phyloP scores from a whole-genome alignment of 2,888 invertebrate species.

The Cremastinae sp. region DNA sequence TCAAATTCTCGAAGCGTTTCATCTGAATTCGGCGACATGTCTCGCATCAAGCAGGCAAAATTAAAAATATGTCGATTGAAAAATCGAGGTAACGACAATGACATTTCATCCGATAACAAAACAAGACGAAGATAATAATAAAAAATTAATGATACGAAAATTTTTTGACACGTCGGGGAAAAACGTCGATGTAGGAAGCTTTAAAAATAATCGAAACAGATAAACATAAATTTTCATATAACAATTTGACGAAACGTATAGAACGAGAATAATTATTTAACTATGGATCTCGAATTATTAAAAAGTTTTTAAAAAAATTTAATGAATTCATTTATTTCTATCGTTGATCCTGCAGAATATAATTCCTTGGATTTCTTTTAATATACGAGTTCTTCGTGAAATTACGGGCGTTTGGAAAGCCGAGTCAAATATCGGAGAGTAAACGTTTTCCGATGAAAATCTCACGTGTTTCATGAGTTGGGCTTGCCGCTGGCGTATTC shows the following conservation, averaged over 20 bases:
- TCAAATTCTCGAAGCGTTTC: conserved; percentile 2
- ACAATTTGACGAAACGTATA: conserved; percentile 14
- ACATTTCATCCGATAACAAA: no score
- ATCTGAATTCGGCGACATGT: neutral
- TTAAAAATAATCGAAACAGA: neutral
- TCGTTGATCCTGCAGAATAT: neutral
- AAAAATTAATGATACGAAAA: no score
- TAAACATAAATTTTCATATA: conserved; percentile 7
- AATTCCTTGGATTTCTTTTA: neutral
- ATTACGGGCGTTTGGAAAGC: no score
- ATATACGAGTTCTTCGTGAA: neutral
- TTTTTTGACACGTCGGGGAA: neutral
- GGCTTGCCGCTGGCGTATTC: no score
- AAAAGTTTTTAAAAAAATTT: conserved; percentile 6
- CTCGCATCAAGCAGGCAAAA: neutral
- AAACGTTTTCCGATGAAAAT: no score
- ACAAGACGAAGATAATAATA: no score
- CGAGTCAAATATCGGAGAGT: no score
- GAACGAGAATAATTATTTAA: conserved; percentile 3
- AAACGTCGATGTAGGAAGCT: conserved; percentile 7
- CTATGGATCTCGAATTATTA: conserved; percentile 32
- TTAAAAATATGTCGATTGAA: no score
- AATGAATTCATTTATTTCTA: conserved; percentile 12
- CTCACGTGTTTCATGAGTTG: no score
- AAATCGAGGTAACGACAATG: no score